Conservation (phyloP, 2,797 vertebrate genomes). For the Mustela erminea region DNA sequence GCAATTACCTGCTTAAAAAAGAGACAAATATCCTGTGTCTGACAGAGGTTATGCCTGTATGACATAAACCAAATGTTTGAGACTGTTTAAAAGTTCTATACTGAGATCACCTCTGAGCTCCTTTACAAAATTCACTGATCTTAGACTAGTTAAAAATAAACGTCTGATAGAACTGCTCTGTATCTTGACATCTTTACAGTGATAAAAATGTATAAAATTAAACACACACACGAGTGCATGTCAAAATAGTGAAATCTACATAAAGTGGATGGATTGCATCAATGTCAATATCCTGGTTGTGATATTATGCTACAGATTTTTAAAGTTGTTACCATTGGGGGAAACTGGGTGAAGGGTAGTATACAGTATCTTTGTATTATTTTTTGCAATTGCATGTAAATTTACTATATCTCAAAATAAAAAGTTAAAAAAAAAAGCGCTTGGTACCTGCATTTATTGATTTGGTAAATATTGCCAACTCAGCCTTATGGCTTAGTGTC, state of each 20-base stretch:
- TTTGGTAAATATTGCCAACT: neutral
- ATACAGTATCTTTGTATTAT: neutral
- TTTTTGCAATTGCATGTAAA: neutral
- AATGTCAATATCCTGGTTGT: neutral
- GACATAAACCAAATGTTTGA: slow-evolving; percentile 68
- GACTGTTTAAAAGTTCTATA: neutral
- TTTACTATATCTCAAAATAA: neutral
- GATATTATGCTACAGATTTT: neutral
- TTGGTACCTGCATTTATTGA: neutral
- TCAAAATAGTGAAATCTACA: slow-evolving; percentile 27
- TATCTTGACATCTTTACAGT: neutral
- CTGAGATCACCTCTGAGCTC: neutral
- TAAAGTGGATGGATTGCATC: neutral
- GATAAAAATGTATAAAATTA: slow-evolving; percentile 15
- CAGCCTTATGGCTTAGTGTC: neutral
- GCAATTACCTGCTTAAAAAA: slow-evolving; percentile 83
- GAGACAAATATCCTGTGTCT: slow-evolving; percentile 82
- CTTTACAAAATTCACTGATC: neutral
- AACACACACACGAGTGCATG: neutral
- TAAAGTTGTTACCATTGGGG: neutral
- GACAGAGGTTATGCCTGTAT: slow-evolving; percentile 62
- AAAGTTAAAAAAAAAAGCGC: neutral
- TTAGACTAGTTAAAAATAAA: slow-evolving; percentile 16
- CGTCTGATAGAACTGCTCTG: neutral
- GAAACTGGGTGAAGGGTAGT: neutral